phyloP scores from a whole-genome alignment of 2,113 vertebrate species.

The Sebastes fasciatus region DNA sequence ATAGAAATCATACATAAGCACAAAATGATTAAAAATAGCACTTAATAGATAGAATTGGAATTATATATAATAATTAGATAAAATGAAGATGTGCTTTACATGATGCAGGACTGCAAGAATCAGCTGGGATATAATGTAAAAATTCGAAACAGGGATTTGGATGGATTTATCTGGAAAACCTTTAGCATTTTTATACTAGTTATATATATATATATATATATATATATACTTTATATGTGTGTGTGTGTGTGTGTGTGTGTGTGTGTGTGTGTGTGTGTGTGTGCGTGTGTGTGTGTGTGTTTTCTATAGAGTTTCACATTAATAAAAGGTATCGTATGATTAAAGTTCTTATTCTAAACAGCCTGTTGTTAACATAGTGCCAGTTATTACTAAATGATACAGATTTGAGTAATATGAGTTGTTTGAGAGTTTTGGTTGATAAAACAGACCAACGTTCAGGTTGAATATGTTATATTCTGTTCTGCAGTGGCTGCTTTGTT shows the following conservation, averaged over 20 bases:
- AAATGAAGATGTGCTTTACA: background rate
- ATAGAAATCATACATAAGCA: background rate
- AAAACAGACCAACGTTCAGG: background rate
- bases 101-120: background rate
- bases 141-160: background rate
- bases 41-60: background rate
- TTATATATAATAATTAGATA: background rate
- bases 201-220: background rate
- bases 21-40: background rate
- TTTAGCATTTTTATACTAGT: background rate
- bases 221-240: no score
- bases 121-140: background rate
- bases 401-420: background rate
- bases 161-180: background rate
- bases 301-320: background rate
- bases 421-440: background rate
- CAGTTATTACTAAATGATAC: background rate
- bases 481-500: background rate
- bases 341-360: background rate
- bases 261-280: no score
- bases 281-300: no score
- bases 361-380: background rate
- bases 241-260: no score
- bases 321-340: background rate
- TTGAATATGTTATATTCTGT: background rate